Evolutionary conservation across 2,888 invertebrate genomes (phyloP).

Genomic region (Lithophane ornitopus): DNA sequence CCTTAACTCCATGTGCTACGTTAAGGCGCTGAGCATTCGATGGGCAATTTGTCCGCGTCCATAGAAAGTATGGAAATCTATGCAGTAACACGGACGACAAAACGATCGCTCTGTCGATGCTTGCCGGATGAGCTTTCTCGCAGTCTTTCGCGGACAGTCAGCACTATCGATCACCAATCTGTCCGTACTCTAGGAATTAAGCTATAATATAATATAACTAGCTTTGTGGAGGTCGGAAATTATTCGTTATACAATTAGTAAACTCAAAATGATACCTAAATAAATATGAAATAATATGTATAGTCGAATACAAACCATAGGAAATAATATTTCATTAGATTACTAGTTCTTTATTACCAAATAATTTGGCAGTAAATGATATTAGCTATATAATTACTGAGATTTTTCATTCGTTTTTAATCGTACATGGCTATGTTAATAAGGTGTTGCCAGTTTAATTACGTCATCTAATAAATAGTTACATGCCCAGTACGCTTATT

Average conservation of each 20-base stretch:
- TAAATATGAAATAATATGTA: background rate
- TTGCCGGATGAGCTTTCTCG: background rate
- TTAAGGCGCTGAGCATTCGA: no score
- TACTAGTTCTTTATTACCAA: background rate
- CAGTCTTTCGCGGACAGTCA: background rate
- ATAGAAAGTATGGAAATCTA: background rate
- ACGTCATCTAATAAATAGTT: constrained; percentile 19
- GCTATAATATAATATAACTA: background rate
- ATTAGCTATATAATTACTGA: background rate
- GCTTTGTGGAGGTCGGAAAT: background rate
- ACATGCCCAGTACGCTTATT: constrained; percentile 12
- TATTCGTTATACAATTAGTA: background rate
- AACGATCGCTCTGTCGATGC: background rate
- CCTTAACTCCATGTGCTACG: background rate
- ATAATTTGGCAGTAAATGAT: background rate
- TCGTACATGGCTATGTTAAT: background rate
- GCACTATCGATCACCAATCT: background rate
- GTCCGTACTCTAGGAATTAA: background rate
- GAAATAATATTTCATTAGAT: background rate
- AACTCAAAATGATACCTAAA: background rate
- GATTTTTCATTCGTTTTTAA: background rate
- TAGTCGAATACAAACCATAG: background rate
- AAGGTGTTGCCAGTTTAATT: constrained; percentile 48
- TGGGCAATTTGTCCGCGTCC: no score
- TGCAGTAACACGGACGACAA: background rate